Percentiles rank a stretch among this genome's conserved stretches.
phyloP scores from a whole-genome alignment of 2,113 vertebrate species.

The Cyanistes caeruleus region DNA sequence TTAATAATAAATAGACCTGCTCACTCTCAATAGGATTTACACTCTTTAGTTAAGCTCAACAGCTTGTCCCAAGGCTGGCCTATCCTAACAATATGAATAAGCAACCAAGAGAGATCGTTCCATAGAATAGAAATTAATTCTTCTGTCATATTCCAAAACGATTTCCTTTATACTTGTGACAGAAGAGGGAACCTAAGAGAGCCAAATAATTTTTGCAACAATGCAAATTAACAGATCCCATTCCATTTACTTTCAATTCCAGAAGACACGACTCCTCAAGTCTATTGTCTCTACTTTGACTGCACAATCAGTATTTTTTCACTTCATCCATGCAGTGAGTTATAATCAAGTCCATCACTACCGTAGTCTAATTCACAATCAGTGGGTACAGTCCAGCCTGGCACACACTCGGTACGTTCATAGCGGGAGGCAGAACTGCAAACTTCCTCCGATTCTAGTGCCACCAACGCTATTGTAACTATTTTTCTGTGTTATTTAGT shows the following conservation, averaged over 20 bases:
- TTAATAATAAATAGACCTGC: neutral
- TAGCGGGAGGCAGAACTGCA: neutral
- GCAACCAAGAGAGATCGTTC: neutral
- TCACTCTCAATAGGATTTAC: neutral
- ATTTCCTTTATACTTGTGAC: neutral
- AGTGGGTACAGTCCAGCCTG: fast-evolving
- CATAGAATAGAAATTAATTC: neutral
- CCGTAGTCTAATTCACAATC: neutral
- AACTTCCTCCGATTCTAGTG: fast-evolving
- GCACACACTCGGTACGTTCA: fast-evolving
- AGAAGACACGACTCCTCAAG: neutral
- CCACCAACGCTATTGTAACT: fast-evolving
- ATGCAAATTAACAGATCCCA: neutral
- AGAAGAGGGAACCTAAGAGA: neutral
- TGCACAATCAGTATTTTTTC: neutral
- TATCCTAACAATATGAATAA: neutral
- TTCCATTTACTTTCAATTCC: neutral
- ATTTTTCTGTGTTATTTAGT: neutral
- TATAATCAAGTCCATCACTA: neutral
- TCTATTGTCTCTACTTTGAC: neutral
- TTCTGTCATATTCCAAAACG: neutral
- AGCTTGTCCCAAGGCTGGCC: neutral
- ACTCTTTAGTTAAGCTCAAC: neutral
- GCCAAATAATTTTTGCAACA: neutral
- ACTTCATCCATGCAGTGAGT: neutral